Percentiles rank a stretch among this genome's conserved stretches.
phyloP scores from a whole-genome alignment of 1,140 invertebrate genomes.

The Brachionus manjavacas region DNA sequence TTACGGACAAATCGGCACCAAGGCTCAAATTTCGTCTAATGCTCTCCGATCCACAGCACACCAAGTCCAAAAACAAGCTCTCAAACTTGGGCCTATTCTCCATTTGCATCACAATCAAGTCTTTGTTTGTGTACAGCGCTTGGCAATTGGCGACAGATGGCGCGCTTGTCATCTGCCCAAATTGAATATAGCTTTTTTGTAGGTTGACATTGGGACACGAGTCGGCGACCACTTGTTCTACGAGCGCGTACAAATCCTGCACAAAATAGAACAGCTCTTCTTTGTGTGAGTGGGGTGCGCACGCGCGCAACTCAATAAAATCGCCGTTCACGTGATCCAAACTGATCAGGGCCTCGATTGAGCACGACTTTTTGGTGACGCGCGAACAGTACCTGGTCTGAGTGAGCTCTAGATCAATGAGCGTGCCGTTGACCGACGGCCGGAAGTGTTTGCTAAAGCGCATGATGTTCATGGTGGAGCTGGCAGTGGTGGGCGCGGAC shows the following conservation, averaged over 20 bases:
- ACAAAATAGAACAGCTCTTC: conserved; percentile 65
- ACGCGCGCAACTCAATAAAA: conserved; percentile 65
- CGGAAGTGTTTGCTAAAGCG: neutral
- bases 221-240: conserved; percentile 65
- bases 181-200: conserved; percentile 66
- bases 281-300: conserved; percentile 62
- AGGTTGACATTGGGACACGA: conserved; percentile 67
- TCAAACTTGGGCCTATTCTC: neutral
- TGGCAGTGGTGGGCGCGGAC: neutral
- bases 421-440: neutral
- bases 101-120: neutral
- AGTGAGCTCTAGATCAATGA: neutral
- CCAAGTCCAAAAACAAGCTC: conserved; percentile 59
- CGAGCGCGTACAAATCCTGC: conserved; percentile 68
- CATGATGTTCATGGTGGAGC: conserved; percentile 10
- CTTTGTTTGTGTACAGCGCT: neutral
- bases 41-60: conserved; percentile 65
- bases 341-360: conserved; percentile 1
- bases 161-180: neutral
- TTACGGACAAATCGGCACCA: conserved; percentile 58
- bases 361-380: neutral
- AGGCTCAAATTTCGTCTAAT: conserved; percentile 54
- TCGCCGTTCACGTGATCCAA: conserved; percentile 33
- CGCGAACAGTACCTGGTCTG: conserved; percentile 37
- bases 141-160: neutral